Base-by-base conservation (phyloP, 2,888 invertebrate genomes). In the Petrolisthes manimaculis region DNA sequence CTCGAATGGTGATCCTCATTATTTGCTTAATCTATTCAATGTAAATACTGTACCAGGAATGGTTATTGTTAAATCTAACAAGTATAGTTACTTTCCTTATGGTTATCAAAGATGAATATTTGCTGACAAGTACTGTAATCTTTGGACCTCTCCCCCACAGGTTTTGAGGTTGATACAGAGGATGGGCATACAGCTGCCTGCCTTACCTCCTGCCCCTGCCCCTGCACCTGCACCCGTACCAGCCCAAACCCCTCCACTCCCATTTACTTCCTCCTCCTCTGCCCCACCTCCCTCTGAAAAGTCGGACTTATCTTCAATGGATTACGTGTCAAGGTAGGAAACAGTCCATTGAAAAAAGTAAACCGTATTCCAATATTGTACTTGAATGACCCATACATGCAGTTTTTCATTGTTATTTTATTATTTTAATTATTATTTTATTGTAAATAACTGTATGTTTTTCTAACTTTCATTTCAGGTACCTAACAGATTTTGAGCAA, bases 401-500 rank as follows among this genome's bases (percentile, higher is more conserved):
- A 14, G 37, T 37, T 37, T 37, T 37, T 37, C 37, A 37, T 37
- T 37, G 37, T 37, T 37, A 37, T 37, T 37, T 37, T 37, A 37
- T 37, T 37, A 2, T 37, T 37, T 69, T 69, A 14, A 18, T 69
- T 2, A 69, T n/a, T n/a, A 69, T n/a, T 18, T 69, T 69, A 18
- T 69, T 69, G 69, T 69, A 69, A 69, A 18, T 14, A 37, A 37
- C 37, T 71, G 12, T 71, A 21, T 9, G 6, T 6, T 71, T 71
- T 21, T 71, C 24, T 71, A 0, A 71, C 6, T 37, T 37, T 37
- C 14, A 9, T 91, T 95, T 93, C 91, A 95, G 98, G 79, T 99
- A 97, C 93, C 94, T 95, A 91, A 95, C 95, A 0, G 98, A 98
- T 93, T 99, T 98, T 93, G 96, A 96, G 80, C 95, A 96, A 54